Evolutionary conservation across 2,797 vertebrate species (phyloP).

Genomic region (Thalassophryne amazonica): DNA sequence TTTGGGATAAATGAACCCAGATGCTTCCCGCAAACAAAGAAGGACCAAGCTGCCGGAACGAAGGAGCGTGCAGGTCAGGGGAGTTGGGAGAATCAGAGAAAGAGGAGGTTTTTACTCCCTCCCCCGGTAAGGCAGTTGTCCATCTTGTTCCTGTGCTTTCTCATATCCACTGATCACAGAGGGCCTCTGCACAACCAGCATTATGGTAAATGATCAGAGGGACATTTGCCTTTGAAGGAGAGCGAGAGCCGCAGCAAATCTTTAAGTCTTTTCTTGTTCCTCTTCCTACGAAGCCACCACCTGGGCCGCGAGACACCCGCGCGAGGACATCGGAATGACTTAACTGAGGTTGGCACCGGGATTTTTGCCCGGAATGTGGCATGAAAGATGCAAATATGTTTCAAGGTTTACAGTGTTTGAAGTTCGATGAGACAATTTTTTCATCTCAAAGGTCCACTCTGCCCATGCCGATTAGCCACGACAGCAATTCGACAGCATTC

Average conservation of each 20-base stretch:
- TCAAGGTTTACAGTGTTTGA: no score
- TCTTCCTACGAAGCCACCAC: conserved; percentile 76
- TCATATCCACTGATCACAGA: conserved; percentile 88
- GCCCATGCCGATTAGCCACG: no score
- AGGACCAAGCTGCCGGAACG: conserved; percentile 58
- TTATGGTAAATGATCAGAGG: conserved; percentile 85
- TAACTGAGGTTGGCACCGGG: no score
- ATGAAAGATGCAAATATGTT: no score
- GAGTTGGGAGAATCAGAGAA: conserved; percentile 43
- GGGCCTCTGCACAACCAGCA: conserved; percentile 80
- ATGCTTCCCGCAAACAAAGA: conserved; percentile 83
- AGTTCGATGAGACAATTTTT: no score
- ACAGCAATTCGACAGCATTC: no score
- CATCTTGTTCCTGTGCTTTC: conserved; percentile 85
- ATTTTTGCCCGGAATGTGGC: conserved; percentile 13
- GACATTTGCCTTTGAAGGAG: conserved; percentile 80
- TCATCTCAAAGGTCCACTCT: no score
- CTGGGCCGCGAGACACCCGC: no score
- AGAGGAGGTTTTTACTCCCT: conserved; percentile 42
- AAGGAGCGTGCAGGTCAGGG: neutral
- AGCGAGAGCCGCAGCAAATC: conserved; percentile 75
- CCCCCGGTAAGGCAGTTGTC: conserved; percentile 75
- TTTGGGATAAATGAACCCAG: conserved; percentile 91
- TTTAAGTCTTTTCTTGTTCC: conserved; percentile 80
- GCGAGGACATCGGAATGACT: no score